Evolutionary conservation across 1,140 invertebrate species (phyloP).

Genomic region (Scylla paramamosain): DNA sequence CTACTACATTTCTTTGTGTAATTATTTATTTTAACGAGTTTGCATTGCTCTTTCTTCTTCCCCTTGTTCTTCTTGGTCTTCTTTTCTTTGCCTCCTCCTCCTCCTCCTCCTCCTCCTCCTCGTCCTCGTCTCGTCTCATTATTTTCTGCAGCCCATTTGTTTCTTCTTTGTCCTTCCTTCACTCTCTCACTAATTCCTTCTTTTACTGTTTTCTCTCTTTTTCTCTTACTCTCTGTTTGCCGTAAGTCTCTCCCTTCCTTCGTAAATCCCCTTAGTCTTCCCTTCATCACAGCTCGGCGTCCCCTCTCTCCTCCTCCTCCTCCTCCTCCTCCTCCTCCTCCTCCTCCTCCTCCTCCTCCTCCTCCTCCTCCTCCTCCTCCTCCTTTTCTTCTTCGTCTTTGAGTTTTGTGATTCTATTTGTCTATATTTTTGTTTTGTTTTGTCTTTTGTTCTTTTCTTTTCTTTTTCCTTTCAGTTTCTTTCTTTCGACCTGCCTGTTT

Average conservation of each 20-base stretch:
- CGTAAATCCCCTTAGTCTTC: background rate
- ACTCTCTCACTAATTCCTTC: background rate
- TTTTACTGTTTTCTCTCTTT: background rate
- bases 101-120: background rate
- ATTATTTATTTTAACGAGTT: too few relatives aligned
- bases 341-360: background rate
- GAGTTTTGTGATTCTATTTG: background rate
- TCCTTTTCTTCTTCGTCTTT: background rate
- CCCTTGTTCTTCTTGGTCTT: background rate
- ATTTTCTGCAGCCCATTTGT: background rate
- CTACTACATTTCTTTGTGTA: too few relatives aligned
- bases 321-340: background rate
- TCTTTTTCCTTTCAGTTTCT: background rate
- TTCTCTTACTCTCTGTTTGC: background rate
- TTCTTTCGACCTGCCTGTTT: background rate
- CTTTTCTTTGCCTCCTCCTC: conserved; percentile 9
- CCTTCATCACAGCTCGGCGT: background rate
- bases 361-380: conserved; percentile 29
- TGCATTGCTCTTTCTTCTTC: too few relatives aligned
- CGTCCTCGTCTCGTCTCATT: background rate
- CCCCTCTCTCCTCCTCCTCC: background rate
- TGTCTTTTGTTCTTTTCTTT: background rate
- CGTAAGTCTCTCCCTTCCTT: background rate
- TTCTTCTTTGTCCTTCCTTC: conserved; percentile 4
- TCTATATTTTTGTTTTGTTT: background rate